These are phyloP conservation scores for Diadegma fenestrale DNA, from an alignment of 2,888 invertebrate species.

Conservation along the genomic window DNA sequence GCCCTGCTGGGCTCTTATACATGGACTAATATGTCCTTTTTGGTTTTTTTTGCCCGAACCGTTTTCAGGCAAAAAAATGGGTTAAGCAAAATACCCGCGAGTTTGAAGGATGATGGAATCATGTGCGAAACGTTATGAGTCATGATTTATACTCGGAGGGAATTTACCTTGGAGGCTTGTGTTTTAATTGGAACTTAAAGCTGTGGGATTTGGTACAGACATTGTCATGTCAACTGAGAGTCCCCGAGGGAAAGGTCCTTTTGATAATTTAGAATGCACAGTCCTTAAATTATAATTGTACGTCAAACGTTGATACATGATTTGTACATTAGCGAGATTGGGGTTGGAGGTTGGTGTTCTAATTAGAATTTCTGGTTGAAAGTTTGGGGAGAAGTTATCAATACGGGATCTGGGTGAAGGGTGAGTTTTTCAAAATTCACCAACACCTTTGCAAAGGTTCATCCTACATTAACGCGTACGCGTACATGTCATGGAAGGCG, in stretches of 20 bases:
- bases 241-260: not conserved
- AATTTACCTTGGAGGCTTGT: not conserved
- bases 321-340: not conserved
- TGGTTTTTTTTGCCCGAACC: no score
- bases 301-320: not conserved
- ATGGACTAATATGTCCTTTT: no score
- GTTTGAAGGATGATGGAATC: not conserved
- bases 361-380: not conserved
- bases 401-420: not conserved
- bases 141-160: not conserved
- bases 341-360: not conserved
- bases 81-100: no score
- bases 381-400: not conserved
- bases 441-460: not conserved
- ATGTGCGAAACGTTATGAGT: not conserved
- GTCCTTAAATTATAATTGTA: not conserved
- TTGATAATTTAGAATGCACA: not conserved
- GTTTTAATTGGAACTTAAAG: not conserved
- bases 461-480: not conserved
- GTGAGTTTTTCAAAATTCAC: not conserved
- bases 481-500: conserved; percentile 1
- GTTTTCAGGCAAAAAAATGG: no score
- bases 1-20: no score
- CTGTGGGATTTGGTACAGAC: not conserved
- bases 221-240: not conserved